Conservation (phyloP, 1,140 invertebrate species). For the Dendroctonus ponderosae region DNA sequence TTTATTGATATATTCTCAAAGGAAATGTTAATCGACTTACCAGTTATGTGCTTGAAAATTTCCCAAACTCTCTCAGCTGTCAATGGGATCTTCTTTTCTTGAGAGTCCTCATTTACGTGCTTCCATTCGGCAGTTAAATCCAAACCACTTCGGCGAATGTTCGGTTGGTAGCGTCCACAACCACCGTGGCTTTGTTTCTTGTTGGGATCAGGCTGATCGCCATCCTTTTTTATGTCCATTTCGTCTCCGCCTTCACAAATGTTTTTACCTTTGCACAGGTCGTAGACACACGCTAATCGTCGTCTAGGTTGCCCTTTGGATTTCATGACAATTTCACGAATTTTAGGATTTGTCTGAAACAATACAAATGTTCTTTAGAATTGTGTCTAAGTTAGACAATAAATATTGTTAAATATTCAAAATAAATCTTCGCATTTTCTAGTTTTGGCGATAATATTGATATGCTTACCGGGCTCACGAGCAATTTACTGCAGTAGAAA, state of each 20-base stretch:
- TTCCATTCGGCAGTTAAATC: conserved; percentile 98
- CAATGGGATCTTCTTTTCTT: conserved; percentile 91
- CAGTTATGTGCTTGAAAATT: conserved; percentile 93
- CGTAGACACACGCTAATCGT: conserved; percentile 92
- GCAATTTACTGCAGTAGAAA: conserved; percentile 95
- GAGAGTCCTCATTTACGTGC: conserved; percentile 95
- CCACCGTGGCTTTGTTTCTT: conserved; percentile 88
- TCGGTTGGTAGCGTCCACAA: conserved; percentile 97
- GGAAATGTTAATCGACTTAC: conserved; percentile 40
- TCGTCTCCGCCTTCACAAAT: conserved; percentile 99
- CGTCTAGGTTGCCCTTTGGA: conserved; percentile 96
- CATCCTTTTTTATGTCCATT: conserved; percentile 83
- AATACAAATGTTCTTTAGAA: conserved; percentile 29
- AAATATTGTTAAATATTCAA: conserved; percentile 2
- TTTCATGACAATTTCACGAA: conserved; percentile 96
- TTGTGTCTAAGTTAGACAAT: background rate
- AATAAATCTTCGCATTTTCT: background rate
- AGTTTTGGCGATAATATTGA: background rate
- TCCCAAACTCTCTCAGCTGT: conserved; percentile 95
- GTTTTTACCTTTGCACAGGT: conserved; percentile 96
- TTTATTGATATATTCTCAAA: too few relatives aligned
- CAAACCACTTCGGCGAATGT: conserved; percentile 81
- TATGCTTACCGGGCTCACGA: conserved; percentile 85
- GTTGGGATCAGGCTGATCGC: conserved; percentile 54
- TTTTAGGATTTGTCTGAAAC: conserved; percentile 83